Conservation (phyloP, 2,888 invertebrate species). For the Ophraella communa region DNA sequence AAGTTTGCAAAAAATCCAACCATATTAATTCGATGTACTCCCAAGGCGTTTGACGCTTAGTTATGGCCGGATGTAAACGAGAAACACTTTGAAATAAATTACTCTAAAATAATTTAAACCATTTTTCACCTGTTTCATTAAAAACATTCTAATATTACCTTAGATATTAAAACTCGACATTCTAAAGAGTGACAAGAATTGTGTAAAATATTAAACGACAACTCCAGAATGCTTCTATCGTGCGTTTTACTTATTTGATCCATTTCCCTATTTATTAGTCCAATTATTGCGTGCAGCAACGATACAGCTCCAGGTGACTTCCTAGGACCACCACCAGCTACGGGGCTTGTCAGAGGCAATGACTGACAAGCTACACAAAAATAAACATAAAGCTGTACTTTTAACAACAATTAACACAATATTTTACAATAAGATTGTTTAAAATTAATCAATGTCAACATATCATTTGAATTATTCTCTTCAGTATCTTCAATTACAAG, state of each 20-base stretch:
- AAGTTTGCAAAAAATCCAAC: constrained; percentile 63
- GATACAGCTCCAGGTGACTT: constrained; percentile 62
- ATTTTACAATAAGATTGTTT: too few species aligned
- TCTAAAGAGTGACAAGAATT: constrained; percentile 66
- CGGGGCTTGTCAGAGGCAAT: constrained; percentile 61
- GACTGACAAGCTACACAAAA: constrained; percentile 61
- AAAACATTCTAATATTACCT: too few species aligned
- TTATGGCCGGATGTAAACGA: constrained; percentile 63
- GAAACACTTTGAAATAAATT: constrained; percentile 60
- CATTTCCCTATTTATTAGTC: constrained; percentile 62
- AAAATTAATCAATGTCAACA: too few species aligned
- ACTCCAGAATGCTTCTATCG: constrained; percentile 58
- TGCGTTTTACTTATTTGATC: constrained; percentile 60
- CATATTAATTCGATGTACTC: constrained; percentile 63
- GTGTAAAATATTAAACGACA: constrained; percentile 61
- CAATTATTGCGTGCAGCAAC: constrained; percentile 62
- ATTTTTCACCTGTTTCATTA: too few species aligned
- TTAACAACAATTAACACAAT: too few species aligned
- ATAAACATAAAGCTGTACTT: too few species aligned
- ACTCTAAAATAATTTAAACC: constrained; percentile 60
- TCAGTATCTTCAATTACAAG: too few species aligned
- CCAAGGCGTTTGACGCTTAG: constrained; percentile 64
- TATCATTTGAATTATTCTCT: too few species aligned
- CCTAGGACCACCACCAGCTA: constrained; percentile 62
- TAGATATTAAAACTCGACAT: constrained; percentile 67